Evolutionary conservation across 2,113 vertebrate species (phyloP).

Genomic region (Jacana jacana): DNA sequence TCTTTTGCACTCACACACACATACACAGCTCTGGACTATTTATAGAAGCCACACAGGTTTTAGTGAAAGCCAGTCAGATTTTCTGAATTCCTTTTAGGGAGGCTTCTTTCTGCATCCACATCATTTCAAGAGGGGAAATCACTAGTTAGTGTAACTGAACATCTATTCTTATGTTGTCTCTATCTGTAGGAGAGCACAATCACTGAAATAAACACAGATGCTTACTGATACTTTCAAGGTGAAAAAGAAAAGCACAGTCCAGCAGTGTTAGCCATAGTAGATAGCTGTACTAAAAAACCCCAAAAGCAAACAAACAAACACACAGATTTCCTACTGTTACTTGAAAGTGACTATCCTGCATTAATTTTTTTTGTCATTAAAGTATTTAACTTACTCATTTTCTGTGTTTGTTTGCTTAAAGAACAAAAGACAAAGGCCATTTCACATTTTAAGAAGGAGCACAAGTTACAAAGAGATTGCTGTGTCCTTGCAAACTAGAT

Average conservation of each 20-base stretch:
- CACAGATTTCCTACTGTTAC: neutral
- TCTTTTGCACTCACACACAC: neutral
- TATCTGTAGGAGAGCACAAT: neutral
- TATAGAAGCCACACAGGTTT: slow-evolving; percentile 3
- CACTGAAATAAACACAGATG: neutral
- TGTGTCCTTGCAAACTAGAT: neutral
- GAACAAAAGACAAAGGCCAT: neutral
- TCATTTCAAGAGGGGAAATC: neutral
- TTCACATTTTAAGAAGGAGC: neutral
- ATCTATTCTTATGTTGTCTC: neutral
- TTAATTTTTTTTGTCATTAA: neutral
- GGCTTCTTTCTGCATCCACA: neutral
- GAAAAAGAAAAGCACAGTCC: neutral
- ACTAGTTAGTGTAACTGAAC: neutral
- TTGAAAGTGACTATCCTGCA: neutral
- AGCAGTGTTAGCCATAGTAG: neutral
- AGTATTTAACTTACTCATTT: neutral
- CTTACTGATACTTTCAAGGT: neutral
- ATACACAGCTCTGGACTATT: slow-evolving; percentile 1
- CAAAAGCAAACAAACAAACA: neutral
- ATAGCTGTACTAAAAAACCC: neutral
- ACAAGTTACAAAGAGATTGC: neutral
- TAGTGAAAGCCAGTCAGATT: slow-evolving; percentile 32
- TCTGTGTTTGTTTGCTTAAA: neutral
- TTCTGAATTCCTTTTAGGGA: neutral